Percentiles rank a stretch among this genome's conserved stretches.
These are phyloP conservation scores for Syngnathus rostellatus DNA, from an alignment of 2,797 vertebrate genomes.

Conservation along the genomic window DNA sequence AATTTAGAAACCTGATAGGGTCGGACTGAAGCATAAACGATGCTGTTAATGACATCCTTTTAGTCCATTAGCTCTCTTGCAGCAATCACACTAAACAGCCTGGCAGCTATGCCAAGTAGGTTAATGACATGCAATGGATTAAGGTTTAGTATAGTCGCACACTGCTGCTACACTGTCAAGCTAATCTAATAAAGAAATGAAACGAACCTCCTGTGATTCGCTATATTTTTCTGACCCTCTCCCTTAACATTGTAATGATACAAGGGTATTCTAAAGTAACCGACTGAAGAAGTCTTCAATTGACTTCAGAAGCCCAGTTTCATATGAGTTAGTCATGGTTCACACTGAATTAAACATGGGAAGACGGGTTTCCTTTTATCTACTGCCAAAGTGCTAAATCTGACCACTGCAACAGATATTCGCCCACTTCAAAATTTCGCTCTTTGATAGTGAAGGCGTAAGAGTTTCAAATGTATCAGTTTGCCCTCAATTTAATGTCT, in stretches of 20 bases:
- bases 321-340: constrained; percentile 63
- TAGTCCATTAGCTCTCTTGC: constrained; percentile 15
- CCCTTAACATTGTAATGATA: constrained; percentile 19
- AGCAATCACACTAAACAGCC: constrained; percentile 34
- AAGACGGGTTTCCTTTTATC: constrained; percentile 63
- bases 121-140: constrained; percentile 59
- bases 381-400: constrained; percentile 61
- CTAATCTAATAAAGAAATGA: constrained; percentile 29
- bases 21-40: constrained; percentile 16
- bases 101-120: constrained; percentile 54
- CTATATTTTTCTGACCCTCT: constrained; percentile 22
- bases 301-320: constrained; percentile 47
- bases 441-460: constrained; percentile 52
- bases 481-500: constrained; percentile 45
- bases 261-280: constrained; percentile 26
- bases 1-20: not conserved
- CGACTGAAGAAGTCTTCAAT: constrained; percentile 26
- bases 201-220: constrained; percentile 30
- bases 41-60: constrained; percentile 12
- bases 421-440: constrained; percentile 51
- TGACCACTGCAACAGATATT: constrained; percentile 59
- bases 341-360: constrained; percentile 64
- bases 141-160: constrained; percentile 41
- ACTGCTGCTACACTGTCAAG: constrained; percentile 28
- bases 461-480: constrained; percentile 53